phyloP scores from a whole-genome alignment of 2,113 vertebrate species.

The Nerophis ophidion region DNA sequence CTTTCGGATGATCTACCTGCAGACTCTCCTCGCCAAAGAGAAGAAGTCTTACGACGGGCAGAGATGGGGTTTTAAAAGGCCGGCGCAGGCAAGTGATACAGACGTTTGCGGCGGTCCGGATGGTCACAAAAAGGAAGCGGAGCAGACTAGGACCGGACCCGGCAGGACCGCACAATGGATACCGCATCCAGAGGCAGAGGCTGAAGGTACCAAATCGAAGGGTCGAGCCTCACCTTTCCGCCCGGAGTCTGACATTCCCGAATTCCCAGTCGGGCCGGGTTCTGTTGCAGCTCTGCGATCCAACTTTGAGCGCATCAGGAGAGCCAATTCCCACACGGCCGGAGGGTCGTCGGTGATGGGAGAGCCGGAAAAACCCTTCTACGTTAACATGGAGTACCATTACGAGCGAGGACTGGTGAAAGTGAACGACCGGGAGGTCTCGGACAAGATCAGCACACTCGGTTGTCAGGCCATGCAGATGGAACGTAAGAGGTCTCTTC shows the following conservation, averaged over 20 bases:
- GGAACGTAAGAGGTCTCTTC: slow-evolving; percentile 82
- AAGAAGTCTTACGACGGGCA: slow-evolving; percentile 91
- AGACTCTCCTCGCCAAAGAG: slow-evolving; percentile 95
- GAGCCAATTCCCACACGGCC: slow-evolving; percentile 73
- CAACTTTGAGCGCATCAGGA: slow-evolving; percentile 86
- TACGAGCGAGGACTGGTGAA: slow-evolving; percentile 85
- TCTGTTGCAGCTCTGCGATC: slow-evolving; percentile 87
- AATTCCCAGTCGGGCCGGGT: slow-evolving; percentile 63
- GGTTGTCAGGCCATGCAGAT: slow-evolving; percentile 93
- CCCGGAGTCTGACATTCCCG: slow-evolving; percentile 37
- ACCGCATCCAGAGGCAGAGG: slow-evolving; percentile 59
- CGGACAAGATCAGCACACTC: slow-evolving; percentile 85
- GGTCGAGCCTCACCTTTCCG: slow-evolving; percentile 43
- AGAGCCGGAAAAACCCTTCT: slow-evolving; percentile 75
- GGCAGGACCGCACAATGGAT: slow-evolving; percentile 62
- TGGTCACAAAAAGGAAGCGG: slow-evolving; percentile 45
- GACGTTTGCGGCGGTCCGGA: slow-evolving; percentile 51
- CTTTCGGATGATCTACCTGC: slow-evolving; percentile 98
- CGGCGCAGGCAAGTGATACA: slow-evolving; percentile 61
- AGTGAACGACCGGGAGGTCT: slow-evolving; percentile 89
- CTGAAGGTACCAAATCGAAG: slow-evolving; percentile 58
- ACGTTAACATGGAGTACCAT: slow-evolving; percentile 92
- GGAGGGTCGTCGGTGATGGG: slow-evolving; percentile 49
- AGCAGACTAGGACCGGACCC: slow-evolving; percentile 47
- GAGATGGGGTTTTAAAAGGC: slow-evolving; percentile 86